These are phyloP conservation scores for Sitophilus oryzae DNA, from an alignment of 1,140 invertebrate genomes.

Conservation along the genomic window DNA sequence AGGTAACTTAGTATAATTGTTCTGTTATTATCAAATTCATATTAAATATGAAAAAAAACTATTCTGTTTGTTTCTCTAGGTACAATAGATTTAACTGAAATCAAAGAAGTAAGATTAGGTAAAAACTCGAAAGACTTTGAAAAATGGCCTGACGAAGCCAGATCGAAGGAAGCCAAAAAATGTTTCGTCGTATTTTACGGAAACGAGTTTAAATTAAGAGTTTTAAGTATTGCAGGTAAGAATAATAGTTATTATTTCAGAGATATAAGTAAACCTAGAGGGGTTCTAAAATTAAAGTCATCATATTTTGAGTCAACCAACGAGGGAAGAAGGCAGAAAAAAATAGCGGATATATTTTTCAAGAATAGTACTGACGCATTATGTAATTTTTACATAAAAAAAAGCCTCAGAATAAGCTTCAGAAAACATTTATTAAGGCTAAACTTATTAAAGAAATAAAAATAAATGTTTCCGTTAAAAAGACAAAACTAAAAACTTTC, in stretches of 20 bases:
- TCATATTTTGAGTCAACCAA: no score
- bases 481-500: no score
- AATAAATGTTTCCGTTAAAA: no score
- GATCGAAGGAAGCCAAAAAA: slow-evolving; percentile 67
- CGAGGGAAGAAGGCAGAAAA: no score
- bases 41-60: not conserved
- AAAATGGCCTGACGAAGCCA: slow-evolving; percentile 82
- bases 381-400: no score
- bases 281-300: no score
- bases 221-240: slow-evolving; percentile 78
- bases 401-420: no score
- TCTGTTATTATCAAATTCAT: not conserved
- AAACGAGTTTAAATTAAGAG: slow-evolving; percentile 84
- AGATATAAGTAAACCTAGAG: no score
- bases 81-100: slow-evolving; percentile 72
- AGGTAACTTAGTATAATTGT: not conserved
- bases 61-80: slow-evolving; percentile 26
- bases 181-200: slow-evolving; percentile 92
- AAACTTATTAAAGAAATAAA: no score
- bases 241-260: slow-evolving; percentile 9
- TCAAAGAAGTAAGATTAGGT: slow-evolving; percentile 83
- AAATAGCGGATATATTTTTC: no score
- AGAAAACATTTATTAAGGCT: no score
- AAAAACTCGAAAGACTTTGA: slow-evolving; percentile 91
- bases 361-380: no score